These are phyloP conservation scores for Triplophysa rosa DNA, from an alignment of 2,113 vertebrate species.

Conservation along the genomic window DNA sequence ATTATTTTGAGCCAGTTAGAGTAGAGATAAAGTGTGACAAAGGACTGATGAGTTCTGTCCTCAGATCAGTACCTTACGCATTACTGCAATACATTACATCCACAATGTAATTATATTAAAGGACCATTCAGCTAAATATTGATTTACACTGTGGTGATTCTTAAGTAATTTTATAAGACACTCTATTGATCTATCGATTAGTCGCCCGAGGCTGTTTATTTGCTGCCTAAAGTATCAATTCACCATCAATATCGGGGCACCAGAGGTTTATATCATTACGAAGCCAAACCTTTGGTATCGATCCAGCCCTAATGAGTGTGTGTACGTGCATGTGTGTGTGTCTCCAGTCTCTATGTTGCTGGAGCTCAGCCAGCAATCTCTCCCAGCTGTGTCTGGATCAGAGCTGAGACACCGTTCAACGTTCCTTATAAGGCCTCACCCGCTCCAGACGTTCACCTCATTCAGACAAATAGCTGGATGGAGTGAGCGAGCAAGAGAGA, in stretches of 20 bases:
- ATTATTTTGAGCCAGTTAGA: not conserved
- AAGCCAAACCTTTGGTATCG: conserved; percentile 17
- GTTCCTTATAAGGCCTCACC: conserved; percentile 48
- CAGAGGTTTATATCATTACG: not conserved
- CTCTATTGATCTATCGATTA: conserved; percentile 15
- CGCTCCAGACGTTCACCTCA: conserved; percentile 33
- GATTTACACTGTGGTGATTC: conserved; percentile 7
- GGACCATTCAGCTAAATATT: not conserved
- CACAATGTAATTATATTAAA: conserved; percentile 2
- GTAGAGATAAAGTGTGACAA: not conserved
- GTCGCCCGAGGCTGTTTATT: not conserved
- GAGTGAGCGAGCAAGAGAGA: conserved; percentile 30
- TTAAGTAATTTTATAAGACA: conserved; percentile 7
- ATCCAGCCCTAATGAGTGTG: conserved; percentile 13
- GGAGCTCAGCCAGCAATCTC: conserved; percentile 1
- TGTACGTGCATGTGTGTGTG: conserved; percentile 23
- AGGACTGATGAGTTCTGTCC: not conserved
- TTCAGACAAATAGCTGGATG: conserved; percentile 29
- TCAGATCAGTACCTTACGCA: not conserved
- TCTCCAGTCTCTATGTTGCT: not conserved
- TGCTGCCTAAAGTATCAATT: not conserved
- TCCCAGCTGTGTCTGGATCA: conserved; percentile 12
- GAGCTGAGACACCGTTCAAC: conserved; percentile 2
- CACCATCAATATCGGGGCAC: not conserved
- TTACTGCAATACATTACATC: not conserved